These are phyloP conservation scores for Chloroceryle inda DNA, from an alignment of 2,797 vertebrate species.

Conservation along the genomic window DNA sequence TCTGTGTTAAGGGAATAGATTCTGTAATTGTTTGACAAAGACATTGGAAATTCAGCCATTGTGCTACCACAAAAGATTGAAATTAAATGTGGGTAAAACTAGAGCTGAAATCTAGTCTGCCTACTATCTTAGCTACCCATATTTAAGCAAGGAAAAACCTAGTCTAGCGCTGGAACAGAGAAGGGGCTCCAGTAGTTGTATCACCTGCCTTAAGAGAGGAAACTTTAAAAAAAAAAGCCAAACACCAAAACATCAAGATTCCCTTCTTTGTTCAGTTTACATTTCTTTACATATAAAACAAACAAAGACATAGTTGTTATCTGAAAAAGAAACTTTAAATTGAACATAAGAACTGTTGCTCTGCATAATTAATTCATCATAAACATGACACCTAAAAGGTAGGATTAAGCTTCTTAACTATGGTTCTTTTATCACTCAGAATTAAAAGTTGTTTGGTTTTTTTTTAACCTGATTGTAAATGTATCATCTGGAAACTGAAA, in stretches of 20 bases:
- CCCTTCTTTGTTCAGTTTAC: background rate
- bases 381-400: background rate
- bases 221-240: background rate
- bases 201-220: background rate
- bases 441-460: background rate
- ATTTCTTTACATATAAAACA: background rate
- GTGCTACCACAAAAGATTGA: background rate
- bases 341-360: background rate
- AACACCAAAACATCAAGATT: background rate
- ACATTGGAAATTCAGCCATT: background rate
- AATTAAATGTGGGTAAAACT: background rate
- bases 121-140: background rate
- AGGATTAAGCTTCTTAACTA: background rate
- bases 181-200: background rate
- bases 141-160: background rate
- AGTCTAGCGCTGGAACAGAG: background rate
- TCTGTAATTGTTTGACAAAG: background rate
- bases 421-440: background rate
- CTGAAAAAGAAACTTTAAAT: background rate
- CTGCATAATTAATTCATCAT: background rate
- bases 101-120: background rate
- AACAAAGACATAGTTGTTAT: rapidly evolving
- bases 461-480: background rate
- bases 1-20: background rate
- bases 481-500: background rate